Evolutionary conservation across 2,888 invertebrate species (phyloP).

Genomic region (Drosophila birchii): DNA sequence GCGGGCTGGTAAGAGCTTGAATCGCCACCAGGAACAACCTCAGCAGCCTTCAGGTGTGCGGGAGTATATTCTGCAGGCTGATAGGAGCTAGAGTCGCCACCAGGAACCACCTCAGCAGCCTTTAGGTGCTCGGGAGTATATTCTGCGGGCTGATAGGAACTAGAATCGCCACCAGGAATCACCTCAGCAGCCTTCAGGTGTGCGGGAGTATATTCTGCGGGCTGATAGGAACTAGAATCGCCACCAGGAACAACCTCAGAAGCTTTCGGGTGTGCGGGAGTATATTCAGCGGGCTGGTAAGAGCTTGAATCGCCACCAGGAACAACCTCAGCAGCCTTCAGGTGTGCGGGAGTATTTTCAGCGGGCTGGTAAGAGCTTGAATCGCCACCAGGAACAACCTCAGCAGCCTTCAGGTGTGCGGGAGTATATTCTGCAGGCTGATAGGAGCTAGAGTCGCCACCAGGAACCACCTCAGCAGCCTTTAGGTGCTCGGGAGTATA

Average conservation of each 20-base stretch:
- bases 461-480: slow-evolving; percentile 18
- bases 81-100: slow-evolving; percentile 10
- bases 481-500: slow-evolving; percentile 23
- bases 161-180: slow-evolving; percentile 35
- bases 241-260: slow-evolving; percentile 20
- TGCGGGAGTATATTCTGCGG: slow-evolving; percentile 29
- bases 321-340: background rate
- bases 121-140: slow-evolving; percentile 13
- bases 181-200: slow-evolving; percentile 13
- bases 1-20: no score
- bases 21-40: no score
- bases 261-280: slow-evolving; percentile 1
- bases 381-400: slow-evolving; percentile 3
- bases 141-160: slow-evolving; percentile 44
- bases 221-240: slow-evolving; percentile 27
- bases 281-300: slow-evolving; percentile 28
- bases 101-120: background rate
- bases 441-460: slow-evolving; percentile 43
- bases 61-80: slow-evolving; percentile 21
- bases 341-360: slow-evolving; percentile 2
- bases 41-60: background rate
- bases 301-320: slow-evolving; percentile 25
- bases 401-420: background rate
- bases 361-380: slow-evolving; percentile 17
- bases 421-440: slow-evolving; percentile 38